Evolutionary conservation across 2,888 invertebrate species (phyloP), one percentile per base, ranked within the genome.

Genomic region (Drosophila fungiperda): DNA sequence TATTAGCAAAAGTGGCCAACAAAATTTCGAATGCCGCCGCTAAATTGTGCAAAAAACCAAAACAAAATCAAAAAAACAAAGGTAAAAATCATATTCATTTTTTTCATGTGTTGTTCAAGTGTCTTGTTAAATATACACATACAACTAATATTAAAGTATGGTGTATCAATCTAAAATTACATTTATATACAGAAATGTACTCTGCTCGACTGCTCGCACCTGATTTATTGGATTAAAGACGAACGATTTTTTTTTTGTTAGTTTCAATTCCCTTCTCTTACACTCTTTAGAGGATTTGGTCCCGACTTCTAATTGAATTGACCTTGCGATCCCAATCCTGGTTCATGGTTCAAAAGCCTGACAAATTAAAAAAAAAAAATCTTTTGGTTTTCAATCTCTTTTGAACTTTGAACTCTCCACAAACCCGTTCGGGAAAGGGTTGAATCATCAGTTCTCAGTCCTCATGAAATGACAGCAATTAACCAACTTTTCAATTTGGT

Each of bases 1-100:
- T 58, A 61, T 15, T 26, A 36, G n/a, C n/a, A 50, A 60, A 35
- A 58, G 52, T 60, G 58, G 57, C 36, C 40, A 68, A 35, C 53
- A 68, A 59, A 64, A 66, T 36, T 86, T 72, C 83, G 78, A 88
- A 84, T 84, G 84, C 89, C 84, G 84, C 70, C 84, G 84, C 89
- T 78, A 79, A 83, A 87, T 73, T 87, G 60, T 81, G 52, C 49
- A 65, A 72, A 59, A 58, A 69, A 62, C 60, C 66, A 80, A 78
- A 76, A 55, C 70, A 70, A 68, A 81, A 68, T 35, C 61, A 78
- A 76, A 78, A 76, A 38, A 61, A 50, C 23, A 55, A 58, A 45
- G 45, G 45, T 17, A 38, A 50, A 72, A 49, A 40, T 53, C 20
- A 33, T 36, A 20, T 54, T 9, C 4, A 1, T 65, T 79, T 76